Base-by-base conservation (phyloP, 1,140 invertebrate genomes). In the Cherax quadricarinatus region DNA sequence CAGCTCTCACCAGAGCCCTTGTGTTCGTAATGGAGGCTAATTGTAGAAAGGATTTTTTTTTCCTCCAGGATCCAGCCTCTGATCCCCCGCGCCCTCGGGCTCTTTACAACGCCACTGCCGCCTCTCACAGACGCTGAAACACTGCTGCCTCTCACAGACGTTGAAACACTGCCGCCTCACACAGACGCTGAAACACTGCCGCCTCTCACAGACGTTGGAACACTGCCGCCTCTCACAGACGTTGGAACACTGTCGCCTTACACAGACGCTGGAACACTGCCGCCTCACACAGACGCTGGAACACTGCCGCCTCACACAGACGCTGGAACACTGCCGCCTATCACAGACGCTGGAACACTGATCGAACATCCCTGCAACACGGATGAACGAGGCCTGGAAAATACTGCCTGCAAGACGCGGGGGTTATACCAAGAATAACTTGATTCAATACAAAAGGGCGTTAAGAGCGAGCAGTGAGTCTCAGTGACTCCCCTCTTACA, bases 1-100 rank as follows among this genome's bases (percentile, higher is more conserved):
- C 24, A 57, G 80, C 49, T 83, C 80, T 73, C 51, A 41, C 53
- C n/a, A 62, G 75, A 53, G 75, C 75, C 89, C 85, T 83, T 83
- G 75, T 70, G 73, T 80, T 82, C 49, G 84, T 91, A 91, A 91
- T 91, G 85, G 89, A 86, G 89, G 89, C 89, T 91, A 91, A 91
- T 91, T 91, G 89, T 81, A 86, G 89, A 91, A 91, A 91, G 89
- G 89, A 91, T 91, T 91, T 91, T 91, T 91, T 70, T 18, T 41
- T 41, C 30, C 30, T 57, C 89, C 89, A 12, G 75, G 89, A 91
- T 91, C 89, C 89, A 91, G 78, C 89, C 89, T 91, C 89, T 91
- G 89, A 91, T 91, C 89, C 89, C 89, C 79, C 57, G 73, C 89
- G 82, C 89, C 89, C 85, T 86, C 24, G 75, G 85, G 89, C 75